phyloP scores from a whole-genome alignment of 2,888 invertebrate genomes.

The Lottia scabra region DNA sequence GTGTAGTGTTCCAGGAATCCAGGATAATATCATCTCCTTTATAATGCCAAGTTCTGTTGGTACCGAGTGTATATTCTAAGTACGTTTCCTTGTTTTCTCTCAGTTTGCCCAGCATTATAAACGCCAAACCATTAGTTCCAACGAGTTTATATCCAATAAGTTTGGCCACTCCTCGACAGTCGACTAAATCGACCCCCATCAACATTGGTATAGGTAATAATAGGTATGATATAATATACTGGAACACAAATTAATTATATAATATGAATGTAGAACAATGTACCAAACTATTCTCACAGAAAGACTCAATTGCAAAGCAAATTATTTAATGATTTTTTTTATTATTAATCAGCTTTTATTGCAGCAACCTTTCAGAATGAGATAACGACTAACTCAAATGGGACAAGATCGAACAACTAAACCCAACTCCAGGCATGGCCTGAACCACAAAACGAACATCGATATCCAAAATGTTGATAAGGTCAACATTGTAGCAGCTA shows the following conservation, averaged over 20 bases:
- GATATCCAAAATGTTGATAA: no score
- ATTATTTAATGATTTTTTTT: no score
- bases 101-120: not conserved
- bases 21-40: slow-evolving; percentile 6
- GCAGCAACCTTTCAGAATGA: no score
- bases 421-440: no score
- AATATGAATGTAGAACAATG: no score
- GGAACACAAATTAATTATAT: not conserved
- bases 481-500: no score
- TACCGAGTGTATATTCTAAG: not conserved
- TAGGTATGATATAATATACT: not conserved
- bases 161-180: slow-evolving; percentile 8
- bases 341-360: no score
- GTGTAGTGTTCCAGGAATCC: not conserved
- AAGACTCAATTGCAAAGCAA: no score
- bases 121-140: not conserved
- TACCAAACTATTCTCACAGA: no score
- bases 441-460: no score
- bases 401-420: no score
- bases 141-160: slow-evolving; percentile 8
- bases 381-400: no score
- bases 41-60: slow-evolving; percentile 9
- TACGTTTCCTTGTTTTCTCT: not conserved
- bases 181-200: slow-evolving; percentile 8
- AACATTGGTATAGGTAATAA: slow-evolving; percentile 1